Percentiles rank a stretch among this genome's conserved stretches.
phyloP scores from a whole-genome alignment of 2,113 vertebrate species.

The Mola mola region DNA sequence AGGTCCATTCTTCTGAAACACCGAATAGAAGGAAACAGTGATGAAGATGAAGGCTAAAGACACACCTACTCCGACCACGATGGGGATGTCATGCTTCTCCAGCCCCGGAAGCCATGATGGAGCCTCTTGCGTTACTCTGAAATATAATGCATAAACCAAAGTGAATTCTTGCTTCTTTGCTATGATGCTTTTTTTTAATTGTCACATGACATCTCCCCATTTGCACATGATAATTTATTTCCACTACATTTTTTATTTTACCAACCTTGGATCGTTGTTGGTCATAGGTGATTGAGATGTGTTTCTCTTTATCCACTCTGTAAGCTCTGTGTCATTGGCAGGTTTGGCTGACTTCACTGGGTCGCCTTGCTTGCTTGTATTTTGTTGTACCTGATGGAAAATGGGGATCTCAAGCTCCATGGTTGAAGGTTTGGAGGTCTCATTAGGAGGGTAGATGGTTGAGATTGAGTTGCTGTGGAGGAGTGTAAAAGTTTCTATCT shows the following conservation, averaged over 20 bases:
- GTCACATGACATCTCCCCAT: too few relatives aligned
- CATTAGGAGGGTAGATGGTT: not conserved
- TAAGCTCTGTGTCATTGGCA: conserved; percentile 55
- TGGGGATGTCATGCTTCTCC: conserved; percentile 85
- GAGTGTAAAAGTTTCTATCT: conserved; percentile 14
- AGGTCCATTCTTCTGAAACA: conserved; percentile 81
- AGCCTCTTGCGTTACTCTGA: conserved; percentile 68
- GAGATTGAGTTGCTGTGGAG: conserved; percentile 19
- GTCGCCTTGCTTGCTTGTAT: conserved; percentile 42
- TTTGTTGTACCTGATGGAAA: conserved; percentile 32
- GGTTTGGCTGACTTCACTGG: conserved; percentile 33
- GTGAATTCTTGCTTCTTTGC: not conserved
- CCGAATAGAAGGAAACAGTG: conserved; percentile 83
- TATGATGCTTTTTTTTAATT: not conserved
- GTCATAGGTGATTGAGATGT: conserved; percentile 82
- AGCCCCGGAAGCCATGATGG: conserved; percentile 78
- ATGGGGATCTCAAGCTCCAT: conserved; percentile 10
- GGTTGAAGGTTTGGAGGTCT: not conserved
- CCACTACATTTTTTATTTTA: conserved; percentile 9
- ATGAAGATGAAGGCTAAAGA: conserved; percentile 85
- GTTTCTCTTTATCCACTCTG: conserved; percentile 72
- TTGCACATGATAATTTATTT: too few relatives aligned
- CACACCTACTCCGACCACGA: conserved; percentile 83
- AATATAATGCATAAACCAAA: conserved; percentile 5
- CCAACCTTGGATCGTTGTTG: conserved; percentile 75